A percentile compares a stretch with the other conserved stretches of the same genome.
Evolutionary conservation across 2,113 vertebrate species (phyloP).

Genomic region (Manacus vitellinus): DNA sequence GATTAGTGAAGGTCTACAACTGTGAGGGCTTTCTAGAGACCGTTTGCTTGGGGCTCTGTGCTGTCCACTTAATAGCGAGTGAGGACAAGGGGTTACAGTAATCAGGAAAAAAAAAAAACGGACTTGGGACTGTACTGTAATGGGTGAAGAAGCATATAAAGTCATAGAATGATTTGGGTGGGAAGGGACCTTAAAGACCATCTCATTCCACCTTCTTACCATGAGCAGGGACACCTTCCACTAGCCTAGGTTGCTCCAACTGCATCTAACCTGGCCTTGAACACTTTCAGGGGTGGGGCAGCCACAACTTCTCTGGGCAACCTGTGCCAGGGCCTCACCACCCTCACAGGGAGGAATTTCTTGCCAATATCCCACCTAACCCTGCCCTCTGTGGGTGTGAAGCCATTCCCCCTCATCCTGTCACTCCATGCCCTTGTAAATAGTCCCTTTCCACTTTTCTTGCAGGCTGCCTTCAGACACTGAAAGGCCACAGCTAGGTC

Average conservation of each 20-base stretch:
- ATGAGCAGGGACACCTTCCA: background rate
- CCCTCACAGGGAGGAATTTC: background rate
- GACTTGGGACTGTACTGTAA: background rate
- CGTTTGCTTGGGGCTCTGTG: background rate
- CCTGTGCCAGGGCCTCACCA: accelerated
- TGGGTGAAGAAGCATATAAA: background rate
- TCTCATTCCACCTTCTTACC: accelerated
- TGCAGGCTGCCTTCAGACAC: background rate
- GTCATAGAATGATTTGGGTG: background rate
- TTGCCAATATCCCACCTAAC: accelerated
- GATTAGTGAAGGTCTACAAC: accelerated
- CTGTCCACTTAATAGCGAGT: accelerated
- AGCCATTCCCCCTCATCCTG: background rate
- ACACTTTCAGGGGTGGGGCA: background rate
- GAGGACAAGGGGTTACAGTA: accelerated
- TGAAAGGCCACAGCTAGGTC: background rate
- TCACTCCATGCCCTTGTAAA: background rate
- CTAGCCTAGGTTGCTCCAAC: accelerated
- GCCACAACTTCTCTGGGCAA: background rate
- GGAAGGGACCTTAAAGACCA: background rate
- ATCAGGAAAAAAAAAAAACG: background rate
- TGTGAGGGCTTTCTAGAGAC: background rate
- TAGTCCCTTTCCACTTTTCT: background rate
- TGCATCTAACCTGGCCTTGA: accelerated
- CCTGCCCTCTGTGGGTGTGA: accelerated